phyloP scores from a whole-genome alignment of 2,888 invertebrate genomes.

The Blera fallax region DNA sequence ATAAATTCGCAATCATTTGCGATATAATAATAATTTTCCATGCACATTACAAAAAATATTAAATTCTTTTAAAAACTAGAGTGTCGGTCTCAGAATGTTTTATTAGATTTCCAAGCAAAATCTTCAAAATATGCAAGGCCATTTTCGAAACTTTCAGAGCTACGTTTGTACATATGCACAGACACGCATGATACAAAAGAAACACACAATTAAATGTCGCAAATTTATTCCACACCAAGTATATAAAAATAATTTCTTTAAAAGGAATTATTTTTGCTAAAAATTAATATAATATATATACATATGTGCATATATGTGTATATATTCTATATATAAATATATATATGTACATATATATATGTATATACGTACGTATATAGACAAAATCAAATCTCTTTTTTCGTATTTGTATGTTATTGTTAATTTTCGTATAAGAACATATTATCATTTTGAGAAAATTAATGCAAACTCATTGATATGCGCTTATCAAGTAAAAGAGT shows the following conservation, averaged over 20 bases:
- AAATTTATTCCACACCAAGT: constrained; percentile 50
- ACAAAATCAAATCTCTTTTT: constrained; percentile 80
- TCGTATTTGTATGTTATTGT: constrained; percentile 82
- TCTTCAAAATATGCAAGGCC: neutral
- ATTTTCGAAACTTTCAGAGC: neutral
- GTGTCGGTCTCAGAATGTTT: too few relatives aligned
- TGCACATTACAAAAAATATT: too few relatives aligned
- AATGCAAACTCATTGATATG: constrained; percentile 80
- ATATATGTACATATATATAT: constrained; percentile 58
- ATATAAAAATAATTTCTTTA: constrained; percentile 35
- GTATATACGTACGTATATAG: constrained; percentile 55
- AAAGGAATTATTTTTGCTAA: constrained; percentile 49
- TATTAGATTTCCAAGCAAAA: too few relatives aligned
- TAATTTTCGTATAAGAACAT: constrained; percentile 79
- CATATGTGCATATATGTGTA: constrained; percentile 25
- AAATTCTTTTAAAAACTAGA: too few relatives aligned
- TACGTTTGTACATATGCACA: constrained; percentile 33
- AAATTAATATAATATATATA: constrained; percentile 41
- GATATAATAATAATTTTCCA: too few relatives aligned
- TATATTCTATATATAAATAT: constrained; percentile 15
- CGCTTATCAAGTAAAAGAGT: constrained; percentile 75
- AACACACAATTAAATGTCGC: constrained; percentile 53
- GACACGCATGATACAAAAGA: constrained; percentile 63
- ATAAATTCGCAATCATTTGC: too few relatives aligned
- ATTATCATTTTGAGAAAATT: constrained; percentile 81